Percentiles rank a stretch among this genome's conserved stretches.
phyloP scores from a whole-genome alignment of 2,888 invertebrate genomes.

The Ophion ellenae region DNA sequence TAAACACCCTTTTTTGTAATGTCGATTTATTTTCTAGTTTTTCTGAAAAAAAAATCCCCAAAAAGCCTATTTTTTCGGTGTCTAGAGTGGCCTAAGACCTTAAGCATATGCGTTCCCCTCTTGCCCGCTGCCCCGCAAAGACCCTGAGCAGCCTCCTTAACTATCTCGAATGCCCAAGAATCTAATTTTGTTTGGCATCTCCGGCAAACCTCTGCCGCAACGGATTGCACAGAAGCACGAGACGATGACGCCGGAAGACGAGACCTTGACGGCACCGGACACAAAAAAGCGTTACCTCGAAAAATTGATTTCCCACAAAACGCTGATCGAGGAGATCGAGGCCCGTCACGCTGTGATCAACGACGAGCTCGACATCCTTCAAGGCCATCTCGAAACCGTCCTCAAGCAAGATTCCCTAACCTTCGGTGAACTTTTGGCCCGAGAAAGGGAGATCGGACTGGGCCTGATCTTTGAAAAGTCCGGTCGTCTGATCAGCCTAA shows the following conservation, averaged over 20 bases:
- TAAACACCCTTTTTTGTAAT: too few species aligned
- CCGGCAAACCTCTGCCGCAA: background rate
- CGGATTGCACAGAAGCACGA: conserved; percentile 67
- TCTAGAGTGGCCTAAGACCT: too few species aligned
- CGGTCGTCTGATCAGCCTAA: conserved; percentile 70
- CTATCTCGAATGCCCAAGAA: too few species aligned
- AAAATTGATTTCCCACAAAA: conserved; percentile 69
- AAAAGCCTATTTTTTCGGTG: too few species aligned
- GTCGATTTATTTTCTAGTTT: too few species aligned
- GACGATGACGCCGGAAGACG: conserved; percentile 64
- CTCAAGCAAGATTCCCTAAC: conserved; percentile 60
- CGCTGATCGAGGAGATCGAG: conserved; percentile 66
- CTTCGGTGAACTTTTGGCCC: conserved; percentile 63
- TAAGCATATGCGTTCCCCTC: too few species aligned
- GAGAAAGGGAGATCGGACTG: conserved; percentile 67
- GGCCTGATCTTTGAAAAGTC: conserved; percentile 71
- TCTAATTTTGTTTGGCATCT: too few species aligned
- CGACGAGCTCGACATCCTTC: conserved; percentile 59
- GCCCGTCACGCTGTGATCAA: conserved; percentile 58
- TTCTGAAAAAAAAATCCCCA: too few species aligned
- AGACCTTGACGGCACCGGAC: conserved; percentile 48
- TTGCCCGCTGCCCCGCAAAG: too few species aligned
- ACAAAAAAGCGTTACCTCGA: conserved; percentile 68
- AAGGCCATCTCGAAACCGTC: conserved; percentile 46
- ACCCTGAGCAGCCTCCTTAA: too few species aligned